Base-by-base conservation (phyloP, 2,888 invertebrate genomes). In the Charanyca ferruginea region DNA sequence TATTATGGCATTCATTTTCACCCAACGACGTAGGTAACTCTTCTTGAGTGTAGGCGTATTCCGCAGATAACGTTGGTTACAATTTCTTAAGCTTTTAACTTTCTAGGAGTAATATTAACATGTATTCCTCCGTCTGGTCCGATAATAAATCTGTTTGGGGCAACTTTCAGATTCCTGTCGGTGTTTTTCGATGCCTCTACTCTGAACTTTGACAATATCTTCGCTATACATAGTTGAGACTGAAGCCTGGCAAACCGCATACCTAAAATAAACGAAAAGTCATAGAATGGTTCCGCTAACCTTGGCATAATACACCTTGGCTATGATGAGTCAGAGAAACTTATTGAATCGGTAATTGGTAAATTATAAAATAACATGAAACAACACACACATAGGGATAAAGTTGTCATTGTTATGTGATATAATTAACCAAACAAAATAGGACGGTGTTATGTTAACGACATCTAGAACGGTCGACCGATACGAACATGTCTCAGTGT, bases 171-270 rank as follows among this genome's bases (percentile, higher is more conserved):
- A n/a, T 60, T 53, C 11, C 42, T 53, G 5, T 72, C 63, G 0
- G 87, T 88, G 9, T 84, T 85, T n/a, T 76, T 70, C 0, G 84
- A 84, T n/a, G 79, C 65, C 28, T 86, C 81, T 8, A 91, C 83
- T 48, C 82, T 79, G 67, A 83, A 90, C 13, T 83, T 85, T 0
- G 85, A 84, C 11, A 92, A 61, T 3, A 91, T 59, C 58, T 84
- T 87, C 5, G 80, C 71, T 0, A 90, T 59, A 35, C 89, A 87
- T 38, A 90, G 73, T 11, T 75, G 70, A 22, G 85, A 83, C 52
- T 90, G 89, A 6, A 90, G 62, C 65, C 83, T 86, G 11, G 87
- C 89, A 64, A 91, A 91, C 11, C 91, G 85, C 83, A 88, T 82
- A 9, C 90, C 91, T 91, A 73, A n/a, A 88, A n/a, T 13, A 61